Conservation (phyloP, 2,888 invertebrate genomes). For the Drosophila hamatofila region DNA sequence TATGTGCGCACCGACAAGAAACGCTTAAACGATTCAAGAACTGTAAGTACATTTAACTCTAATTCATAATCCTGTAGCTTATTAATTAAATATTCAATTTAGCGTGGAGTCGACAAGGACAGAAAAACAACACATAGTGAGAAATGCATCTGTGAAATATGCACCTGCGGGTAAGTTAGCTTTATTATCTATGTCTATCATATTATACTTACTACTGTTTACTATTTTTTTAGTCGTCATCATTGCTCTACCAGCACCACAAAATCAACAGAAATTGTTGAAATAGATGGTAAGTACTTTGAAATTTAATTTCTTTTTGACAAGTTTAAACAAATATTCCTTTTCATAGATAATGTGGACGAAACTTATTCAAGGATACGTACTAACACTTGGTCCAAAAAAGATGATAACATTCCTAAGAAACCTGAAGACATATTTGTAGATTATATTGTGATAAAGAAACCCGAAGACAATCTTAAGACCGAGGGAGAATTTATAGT, state of each 20-base stretch:
- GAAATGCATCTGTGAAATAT: slow-evolving; percentile 95
- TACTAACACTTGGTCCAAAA: slow-evolving; percentile 83
- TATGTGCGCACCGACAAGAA: slow-evolving; percentile 71
- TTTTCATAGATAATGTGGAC: slow-evolving; percentile 68
- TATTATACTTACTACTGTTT: neutral
- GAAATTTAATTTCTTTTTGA: neutral
- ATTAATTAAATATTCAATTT: neutral
- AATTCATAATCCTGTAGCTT: too few relatives aligned
- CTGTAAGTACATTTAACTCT: slow-evolving; percentile 60
- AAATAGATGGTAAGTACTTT: slow-evolving; percentile 57
- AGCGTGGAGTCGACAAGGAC: slow-evolving; percentile 83
- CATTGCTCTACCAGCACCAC: slow-evolving; percentile 89
- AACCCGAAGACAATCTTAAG: slow-evolving; percentile 88
- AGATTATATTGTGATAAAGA: slow-evolving; percentile 81
- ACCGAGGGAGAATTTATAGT: slow-evolving; percentile 87
- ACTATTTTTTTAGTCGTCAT: slow-evolving; percentile 88
- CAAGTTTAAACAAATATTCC: neutral
- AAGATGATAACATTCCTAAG: slow-evolving; percentile 86
- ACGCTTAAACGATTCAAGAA: slow-evolving; percentile 82
- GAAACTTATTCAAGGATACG: slow-evolving; percentile 77
- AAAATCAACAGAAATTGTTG: slow-evolving; percentile 64
- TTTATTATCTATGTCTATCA: too few relatives aligned
- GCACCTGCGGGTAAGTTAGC: slow-evolving; percentile 94
- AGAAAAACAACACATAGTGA: slow-evolving; percentile 86
- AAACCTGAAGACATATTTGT: slow-evolving; percentile 81